phyloP scores from a whole-genome alignment of 2,113 vertebrate genomes.

The Nanorana parkeri region DNA sequence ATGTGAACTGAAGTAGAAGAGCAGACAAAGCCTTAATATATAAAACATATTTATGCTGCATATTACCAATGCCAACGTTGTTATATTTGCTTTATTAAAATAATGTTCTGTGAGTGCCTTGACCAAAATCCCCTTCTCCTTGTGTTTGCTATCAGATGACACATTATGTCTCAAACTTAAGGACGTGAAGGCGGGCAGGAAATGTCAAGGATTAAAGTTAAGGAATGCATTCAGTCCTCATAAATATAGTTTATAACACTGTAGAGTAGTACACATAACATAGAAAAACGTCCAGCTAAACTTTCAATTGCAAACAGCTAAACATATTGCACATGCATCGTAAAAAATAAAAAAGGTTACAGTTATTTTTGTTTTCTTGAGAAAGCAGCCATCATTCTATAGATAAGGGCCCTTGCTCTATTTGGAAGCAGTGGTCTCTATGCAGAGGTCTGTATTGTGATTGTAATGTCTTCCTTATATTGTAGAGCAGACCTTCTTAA shows the following conservation, averaged over 20 bases:
- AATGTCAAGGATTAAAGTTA: slow-evolving; percentile 42
- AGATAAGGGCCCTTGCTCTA: too few relatives aligned
- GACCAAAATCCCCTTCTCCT: neutral
- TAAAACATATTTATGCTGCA: neutral
- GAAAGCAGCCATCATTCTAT: too few relatives aligned
- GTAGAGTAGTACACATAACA: neutral
- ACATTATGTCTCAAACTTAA: slow-evolving; percentile 7
- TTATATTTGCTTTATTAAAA: neutral
- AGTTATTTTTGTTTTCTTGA: too few relatives aligned
- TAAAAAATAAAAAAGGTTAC: too few relatives aligned
- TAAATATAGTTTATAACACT: slow-evolving; percentile 35
- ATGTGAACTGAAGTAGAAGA: too few relatives aligned
- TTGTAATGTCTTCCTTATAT: too few relatives aligned
- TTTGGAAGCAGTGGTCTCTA: too few relatives aligned
- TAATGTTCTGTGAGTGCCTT: slow-evolving; percentile 7
- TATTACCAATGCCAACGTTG: slow-evolving; percentile 5
- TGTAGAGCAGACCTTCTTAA: too few relatives aligned
- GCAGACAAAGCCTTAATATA: neutral
- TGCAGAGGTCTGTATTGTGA: too few relatives aligned
- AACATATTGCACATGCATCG: too few relatives aligned
- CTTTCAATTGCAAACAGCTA: too few relatives aligned
- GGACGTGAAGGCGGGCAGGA: slow-evolving; percentile 20
- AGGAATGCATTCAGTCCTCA: slow-evolving; percentile 8
- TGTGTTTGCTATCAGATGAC: slow-evolving; percentile 36
- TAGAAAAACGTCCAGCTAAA: too few relatives aligned